A percentile compares a stretch with the other conserved stretches of the same genome.
Evolutionary conservation across 1,140 invertebrate species (phyloP).

Genomic region (Lasioglossum albipes): DNA sequence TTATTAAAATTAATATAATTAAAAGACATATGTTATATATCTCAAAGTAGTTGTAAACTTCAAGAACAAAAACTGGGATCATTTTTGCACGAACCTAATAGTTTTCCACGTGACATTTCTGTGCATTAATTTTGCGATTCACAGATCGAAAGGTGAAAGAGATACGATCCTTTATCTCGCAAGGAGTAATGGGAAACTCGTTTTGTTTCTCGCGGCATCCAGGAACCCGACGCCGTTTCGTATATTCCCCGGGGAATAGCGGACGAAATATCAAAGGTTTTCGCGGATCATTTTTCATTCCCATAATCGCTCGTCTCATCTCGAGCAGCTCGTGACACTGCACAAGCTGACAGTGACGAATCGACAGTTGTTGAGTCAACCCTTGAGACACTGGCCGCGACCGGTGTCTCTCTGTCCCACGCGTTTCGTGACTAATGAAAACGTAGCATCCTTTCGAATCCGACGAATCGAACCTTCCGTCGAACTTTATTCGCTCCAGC

Average conservation of each 20-base stretch:
- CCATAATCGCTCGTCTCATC: conserved; percentile 70
- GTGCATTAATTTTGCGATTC: neutral
- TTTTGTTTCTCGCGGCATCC: conserved; percentile 21
- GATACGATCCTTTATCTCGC: neutral
- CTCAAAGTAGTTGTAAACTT: too few relatives aligned
- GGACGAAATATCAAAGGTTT: conserved; percentile 63
- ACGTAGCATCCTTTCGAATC: conserved; percentile 47
- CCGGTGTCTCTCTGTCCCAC: conserved; percentile 50
- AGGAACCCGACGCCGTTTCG: neutral
- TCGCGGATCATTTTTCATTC: conserved; percentile 74
- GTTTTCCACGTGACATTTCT: neutral
- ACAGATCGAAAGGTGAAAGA: neutral
- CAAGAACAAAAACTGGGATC: too few relatives aligned
- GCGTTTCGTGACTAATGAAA: conserved; percentile 64
- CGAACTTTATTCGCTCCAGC: conserved; percentile 1
- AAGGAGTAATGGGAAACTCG: conserved; percentile 21
- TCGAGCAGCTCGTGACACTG: conserved; percentile 68
- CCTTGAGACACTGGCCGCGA: conserved; percentile 67
- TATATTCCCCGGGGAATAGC: conserved; percentile 40
- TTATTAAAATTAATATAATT: too few relatives aligned
- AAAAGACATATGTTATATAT: too few relatives aligned
- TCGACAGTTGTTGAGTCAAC: conserved; percentile 69
- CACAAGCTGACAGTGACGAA: conserved; percentile 73
- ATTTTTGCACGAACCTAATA: too few relatives aligned
- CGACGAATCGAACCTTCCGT: conserved; percentile 6